Conservation (phyloP, 2,797 vertebrate species). For the Acropternis orthonyx region DNA sequence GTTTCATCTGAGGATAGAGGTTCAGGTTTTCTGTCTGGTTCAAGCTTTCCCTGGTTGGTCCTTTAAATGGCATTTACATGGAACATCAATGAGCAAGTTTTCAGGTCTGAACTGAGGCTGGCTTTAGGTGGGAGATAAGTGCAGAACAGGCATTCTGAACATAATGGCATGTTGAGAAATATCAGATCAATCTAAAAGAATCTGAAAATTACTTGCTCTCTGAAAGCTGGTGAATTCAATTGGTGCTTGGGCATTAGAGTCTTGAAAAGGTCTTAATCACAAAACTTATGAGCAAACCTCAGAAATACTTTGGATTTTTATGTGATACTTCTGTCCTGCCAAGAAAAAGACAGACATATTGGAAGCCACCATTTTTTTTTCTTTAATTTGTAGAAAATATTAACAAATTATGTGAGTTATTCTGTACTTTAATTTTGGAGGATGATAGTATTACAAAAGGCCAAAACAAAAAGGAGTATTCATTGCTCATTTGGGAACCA, state of each 20-base stretch:
- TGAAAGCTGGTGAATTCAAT: not conserved
- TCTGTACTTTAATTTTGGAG: not conserved
- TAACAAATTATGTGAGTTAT: not conserved
- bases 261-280: not conserved
- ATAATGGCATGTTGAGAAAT: not conserved
- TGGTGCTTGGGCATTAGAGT: not conserved
- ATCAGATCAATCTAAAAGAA: not conserved
- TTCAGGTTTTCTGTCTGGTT: not conserved
- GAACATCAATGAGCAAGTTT: not conserved
- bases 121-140: not conserved
- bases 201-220: not conserved
- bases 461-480: not conserved
- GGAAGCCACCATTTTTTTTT: not conserved
- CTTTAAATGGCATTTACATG: not conserved
- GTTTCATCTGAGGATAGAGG: not conserved
- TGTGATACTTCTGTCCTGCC: not conserved
- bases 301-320: not conserved
- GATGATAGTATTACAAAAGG: not conserved
- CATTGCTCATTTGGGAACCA: not conserved
- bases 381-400: not conserved
- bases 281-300: not conserved
- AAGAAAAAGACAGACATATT: not conserved
- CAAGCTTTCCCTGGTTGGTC: not conserved
- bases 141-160: not conserved
- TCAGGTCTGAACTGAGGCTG: not conserved